phyloP scores from a whole-genome alignment of 1,140 invertebrate genomes.

The Cotesia glomerata region DNA sequence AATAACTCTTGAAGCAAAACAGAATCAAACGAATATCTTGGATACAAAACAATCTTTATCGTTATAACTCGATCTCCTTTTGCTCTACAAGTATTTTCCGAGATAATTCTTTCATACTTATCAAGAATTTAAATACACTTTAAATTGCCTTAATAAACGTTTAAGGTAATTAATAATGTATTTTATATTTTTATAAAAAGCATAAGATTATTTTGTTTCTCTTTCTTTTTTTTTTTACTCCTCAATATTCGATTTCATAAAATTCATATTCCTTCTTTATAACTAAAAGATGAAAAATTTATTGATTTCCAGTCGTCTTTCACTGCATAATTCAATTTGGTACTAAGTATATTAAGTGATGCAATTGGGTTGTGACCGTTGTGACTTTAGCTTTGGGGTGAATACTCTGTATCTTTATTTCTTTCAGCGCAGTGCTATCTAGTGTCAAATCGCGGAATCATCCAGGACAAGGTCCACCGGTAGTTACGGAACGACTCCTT shows the following conservation, averaged over 20 bases:
- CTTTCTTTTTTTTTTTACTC: too few species aligned
- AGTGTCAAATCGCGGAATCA: conserved; percentile 22
- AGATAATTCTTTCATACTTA: not conserved
- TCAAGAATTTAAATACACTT: not conserved
- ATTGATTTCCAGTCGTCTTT: too few species aligned
- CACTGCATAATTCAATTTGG: too few species aligned
- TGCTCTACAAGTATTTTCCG: not conserved
- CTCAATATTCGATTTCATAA: too few species aligned
- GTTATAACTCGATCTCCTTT: not conserved
- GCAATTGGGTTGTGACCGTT: too few species aligned
- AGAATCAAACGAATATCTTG: conserved; percentile 21
- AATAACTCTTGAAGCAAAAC: not conserved
- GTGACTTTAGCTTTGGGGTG: not conserved
- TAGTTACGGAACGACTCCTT: conserved; percentile 25
- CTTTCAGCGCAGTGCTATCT: conserved; percentile 27
- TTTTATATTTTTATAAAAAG: not conserved
- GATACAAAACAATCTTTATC: not conserved
- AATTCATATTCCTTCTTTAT: too few species aligned
- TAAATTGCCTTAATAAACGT: not conserved
- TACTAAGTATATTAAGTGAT: too few species aligned
- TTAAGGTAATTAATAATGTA: not conserved
- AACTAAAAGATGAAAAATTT: too few species aligned
- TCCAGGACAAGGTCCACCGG: conserved; percentile 29
- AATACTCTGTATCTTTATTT: not conserved
- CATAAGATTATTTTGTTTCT: too few species aligned